Percentiles rank a stretch among this genome's conserved stretches.
These are phyloP conservation scores for Urophycis tenuis DNA, from an alignment of 2,797 vertebrate genomes.

Conservation along the genomic window DNA sequence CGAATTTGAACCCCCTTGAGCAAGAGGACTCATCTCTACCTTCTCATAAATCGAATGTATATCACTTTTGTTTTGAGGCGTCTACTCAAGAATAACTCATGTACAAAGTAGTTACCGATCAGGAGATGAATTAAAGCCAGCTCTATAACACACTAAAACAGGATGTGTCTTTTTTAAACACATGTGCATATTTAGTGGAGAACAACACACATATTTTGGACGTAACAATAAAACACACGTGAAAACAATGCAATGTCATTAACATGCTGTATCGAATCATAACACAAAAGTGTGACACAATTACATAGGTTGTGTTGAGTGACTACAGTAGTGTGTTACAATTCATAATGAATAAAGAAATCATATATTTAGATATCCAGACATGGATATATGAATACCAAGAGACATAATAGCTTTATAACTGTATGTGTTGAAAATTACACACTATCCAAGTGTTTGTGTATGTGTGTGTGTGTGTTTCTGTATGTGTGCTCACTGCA, in stretches of 20 bases:
- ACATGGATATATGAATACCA: background rate
- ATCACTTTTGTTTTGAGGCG: background rate
- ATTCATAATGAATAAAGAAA: background rate
- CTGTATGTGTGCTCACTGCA: background rate
- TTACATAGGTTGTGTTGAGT: background rate
- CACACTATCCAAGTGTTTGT: conserved; percentile 9
- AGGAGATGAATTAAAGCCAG: background rate
- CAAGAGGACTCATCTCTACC: background rate
- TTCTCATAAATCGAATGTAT: background rate
- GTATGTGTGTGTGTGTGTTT: conserved; percentile 15
- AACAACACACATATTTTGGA: conserved; percentile 1
- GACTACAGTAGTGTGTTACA: background rate
- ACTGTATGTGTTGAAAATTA: conserved; percentile 4
- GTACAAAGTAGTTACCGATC: background rate
- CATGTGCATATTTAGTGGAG: background rate
- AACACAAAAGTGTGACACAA: conserved; percentile 1
- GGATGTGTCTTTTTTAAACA: conserved; percentile 1
- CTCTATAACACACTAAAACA: background rate
- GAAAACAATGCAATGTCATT: background rate
- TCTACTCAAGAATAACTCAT: background rate
- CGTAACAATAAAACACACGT: background rate
- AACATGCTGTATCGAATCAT: background rate
- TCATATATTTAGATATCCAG: background rate
- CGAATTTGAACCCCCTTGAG: background rate
- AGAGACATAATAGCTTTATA: background rate